Evolutionary conservation across 1,140 invertebrate species (phyloP).

Genomic region (Ceratosolen solmsi): DNA sequence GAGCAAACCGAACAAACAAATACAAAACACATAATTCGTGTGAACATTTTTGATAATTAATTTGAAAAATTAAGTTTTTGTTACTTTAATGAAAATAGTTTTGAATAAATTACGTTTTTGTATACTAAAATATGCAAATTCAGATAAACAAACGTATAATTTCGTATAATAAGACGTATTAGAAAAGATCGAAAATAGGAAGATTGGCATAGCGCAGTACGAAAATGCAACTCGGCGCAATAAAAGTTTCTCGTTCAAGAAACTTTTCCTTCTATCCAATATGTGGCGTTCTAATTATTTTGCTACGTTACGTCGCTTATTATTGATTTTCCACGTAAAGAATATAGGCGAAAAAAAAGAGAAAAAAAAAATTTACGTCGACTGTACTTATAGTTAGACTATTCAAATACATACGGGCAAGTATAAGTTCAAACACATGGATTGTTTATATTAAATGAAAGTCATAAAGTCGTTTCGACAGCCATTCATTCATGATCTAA

Average conservation of each 20-base stretch:
- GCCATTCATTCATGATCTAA: not conserved
- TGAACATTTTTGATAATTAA: no score
- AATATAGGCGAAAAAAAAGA: not conserved
- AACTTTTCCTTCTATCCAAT: not conserved
- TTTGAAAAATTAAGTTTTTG: no score
- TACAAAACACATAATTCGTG: no score
- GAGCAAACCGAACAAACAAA: no score
- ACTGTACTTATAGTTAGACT: not conserved
- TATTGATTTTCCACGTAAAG: not conserved
- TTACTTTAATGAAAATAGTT: constrained; percentile 12
- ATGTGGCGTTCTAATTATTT: not conserved
- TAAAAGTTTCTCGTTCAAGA: no score
- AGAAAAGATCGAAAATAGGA: constrained; percentile 11
- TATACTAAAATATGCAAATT: constrained; percentile 2
- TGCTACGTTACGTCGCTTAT: not conserved
- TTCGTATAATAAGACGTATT: constrained; percentile 2
- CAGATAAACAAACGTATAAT: constrained; percentile 11
- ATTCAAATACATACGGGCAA: not conserved
- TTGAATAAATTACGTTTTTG: not conserved
- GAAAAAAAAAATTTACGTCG: not conserved
- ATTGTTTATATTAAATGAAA: not conserved
- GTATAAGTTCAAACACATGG: not conserved
- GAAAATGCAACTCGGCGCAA: not conserved
- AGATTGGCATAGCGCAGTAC: not conserved
- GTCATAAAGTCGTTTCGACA: not conserved